Base-by-base conservation (phyloP, 2,888 invertebrate species). In the Drosophila siamana region DNA sequence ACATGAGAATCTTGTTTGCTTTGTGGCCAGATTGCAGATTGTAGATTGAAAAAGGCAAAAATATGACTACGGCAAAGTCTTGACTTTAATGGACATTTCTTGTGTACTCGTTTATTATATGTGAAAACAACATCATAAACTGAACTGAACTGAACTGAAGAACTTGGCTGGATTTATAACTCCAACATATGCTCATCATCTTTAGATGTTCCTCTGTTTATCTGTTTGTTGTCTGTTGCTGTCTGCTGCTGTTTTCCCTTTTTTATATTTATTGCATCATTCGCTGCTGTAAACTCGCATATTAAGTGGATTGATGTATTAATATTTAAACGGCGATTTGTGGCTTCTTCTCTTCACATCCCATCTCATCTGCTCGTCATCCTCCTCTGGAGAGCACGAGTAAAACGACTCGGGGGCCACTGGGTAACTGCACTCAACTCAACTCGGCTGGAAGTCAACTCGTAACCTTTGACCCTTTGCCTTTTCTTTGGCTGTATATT, bases 221-320 rank as follows among this genome's bases (percentile, higher is more conserved):
- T 22, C 38, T 51, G n/a, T 38, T 19, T 41, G 4, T 19, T 41
- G 4, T 19, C 16, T 33, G n/a, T n/a, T n/a, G n/a, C n/a, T n/a
- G 19, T 16, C 40, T 48, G 28, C 38, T 40, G 8, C 24, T 38
- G 48, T 56, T 68, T 60, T 71, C 22, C 64, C 64, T 64, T 74
- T 86, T 78, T 85, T 84, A 80, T 87, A 84, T 86, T 87, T 86
- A 83, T 82, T 84, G 68, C 86, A 78, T 75, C 87, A 85, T 81
- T 86, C 86, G 78, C 69, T 73, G 80, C 83, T 86, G 84, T 76
- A 89, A 86, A 86, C 81, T 86, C 80, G 85, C 85, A 86, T 89
- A 85, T 88, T 90, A 89, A 91, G 90, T 91, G 90, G 90, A 91
- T 91, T 91, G 91, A 90, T 91, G 89, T 90, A 90, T 91, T 90